Conservation (phyloP, 2,888 invertebrate species). For the Heterodera filipjevi region DNA sequence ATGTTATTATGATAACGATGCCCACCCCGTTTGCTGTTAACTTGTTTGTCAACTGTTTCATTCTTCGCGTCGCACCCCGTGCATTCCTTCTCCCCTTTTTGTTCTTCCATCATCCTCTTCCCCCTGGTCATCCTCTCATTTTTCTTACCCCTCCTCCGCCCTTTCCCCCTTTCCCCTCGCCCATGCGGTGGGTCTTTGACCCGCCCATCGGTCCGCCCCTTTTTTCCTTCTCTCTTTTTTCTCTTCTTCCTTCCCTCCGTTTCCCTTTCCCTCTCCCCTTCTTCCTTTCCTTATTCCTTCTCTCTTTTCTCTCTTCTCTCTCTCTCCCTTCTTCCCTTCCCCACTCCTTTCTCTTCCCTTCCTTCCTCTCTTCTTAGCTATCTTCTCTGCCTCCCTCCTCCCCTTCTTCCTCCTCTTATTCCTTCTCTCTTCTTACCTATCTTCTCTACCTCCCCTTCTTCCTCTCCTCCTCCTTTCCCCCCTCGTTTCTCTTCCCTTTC, state of each 20-base stretch:
- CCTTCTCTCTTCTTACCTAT: not conserved
- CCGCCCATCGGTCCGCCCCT: not conserved
- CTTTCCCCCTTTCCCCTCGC: not conserved
- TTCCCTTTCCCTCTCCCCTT: no score
- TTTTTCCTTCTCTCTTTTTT: not conserved
- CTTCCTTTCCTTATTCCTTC: no score
- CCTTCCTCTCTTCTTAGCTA: no score
- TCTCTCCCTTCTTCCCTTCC: not conserved
- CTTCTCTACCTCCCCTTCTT: no score
- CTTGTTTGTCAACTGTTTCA: not conserved
- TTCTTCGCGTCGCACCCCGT: not conserved
- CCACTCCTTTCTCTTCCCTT: not conserved
- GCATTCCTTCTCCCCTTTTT: not conserved
- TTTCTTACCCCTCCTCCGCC: not conserved
- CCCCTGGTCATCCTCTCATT: not conserved
- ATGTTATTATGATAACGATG: no score
- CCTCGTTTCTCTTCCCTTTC: not conserved
- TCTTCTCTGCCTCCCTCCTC: no score
- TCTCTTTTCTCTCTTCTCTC: no score
- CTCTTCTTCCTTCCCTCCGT: not conserved
- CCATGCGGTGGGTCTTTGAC: no score
- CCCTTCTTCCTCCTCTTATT: not conserved
- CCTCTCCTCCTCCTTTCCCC: not conserved
- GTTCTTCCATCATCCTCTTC: conserved; percentile 4
- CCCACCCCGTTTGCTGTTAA: not conserved